Conservation (phyloP, 2,113 vertebrate genomes). For the Rhinichthys klamathensis region DNA sequence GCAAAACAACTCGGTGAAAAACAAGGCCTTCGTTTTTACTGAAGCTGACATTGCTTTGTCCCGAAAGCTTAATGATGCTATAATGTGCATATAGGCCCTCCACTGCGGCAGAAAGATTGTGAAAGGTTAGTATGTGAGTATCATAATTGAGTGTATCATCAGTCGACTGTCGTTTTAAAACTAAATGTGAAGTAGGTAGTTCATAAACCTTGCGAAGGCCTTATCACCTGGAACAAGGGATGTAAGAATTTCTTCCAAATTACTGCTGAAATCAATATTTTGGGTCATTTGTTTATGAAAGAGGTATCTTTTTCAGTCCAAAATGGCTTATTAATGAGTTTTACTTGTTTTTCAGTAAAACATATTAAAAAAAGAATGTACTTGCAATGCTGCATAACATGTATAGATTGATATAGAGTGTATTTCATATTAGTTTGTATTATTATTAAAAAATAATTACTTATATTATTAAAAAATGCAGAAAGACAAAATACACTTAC, state of each 20-base stretch:
- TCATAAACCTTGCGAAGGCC: background rate
- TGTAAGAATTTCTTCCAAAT: background rate
- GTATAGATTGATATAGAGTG: background rate
- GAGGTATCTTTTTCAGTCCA: background rate
- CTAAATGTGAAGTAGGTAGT: background rate
- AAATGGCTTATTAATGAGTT: no score
- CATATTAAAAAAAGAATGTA: background rate
- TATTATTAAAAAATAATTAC: no score
- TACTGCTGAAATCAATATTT: background rate
- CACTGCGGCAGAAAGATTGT: background rate
- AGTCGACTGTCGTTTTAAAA: background rate
- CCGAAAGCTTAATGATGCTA: background rate
- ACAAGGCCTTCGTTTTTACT: background rate
- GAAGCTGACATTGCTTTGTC: background rate
- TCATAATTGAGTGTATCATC: background rate
- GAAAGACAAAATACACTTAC: no score
- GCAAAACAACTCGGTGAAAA: slow-evolving; percentile 16
- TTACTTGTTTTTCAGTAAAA: background rate
- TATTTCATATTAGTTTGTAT: no score
- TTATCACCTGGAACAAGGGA: background rate
- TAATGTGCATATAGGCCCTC: slow-evolving; percentile 2
- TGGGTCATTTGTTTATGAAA: background rate
- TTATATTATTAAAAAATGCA: no score
- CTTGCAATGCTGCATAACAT: background rate
- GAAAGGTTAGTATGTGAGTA: background rate